Evolutionary conservation across 2,888 invertebrate genomes (phyloP), one percentile per base, ranked within the genome.

Genomic region (Rotaria magnacalcarata): DNA sequence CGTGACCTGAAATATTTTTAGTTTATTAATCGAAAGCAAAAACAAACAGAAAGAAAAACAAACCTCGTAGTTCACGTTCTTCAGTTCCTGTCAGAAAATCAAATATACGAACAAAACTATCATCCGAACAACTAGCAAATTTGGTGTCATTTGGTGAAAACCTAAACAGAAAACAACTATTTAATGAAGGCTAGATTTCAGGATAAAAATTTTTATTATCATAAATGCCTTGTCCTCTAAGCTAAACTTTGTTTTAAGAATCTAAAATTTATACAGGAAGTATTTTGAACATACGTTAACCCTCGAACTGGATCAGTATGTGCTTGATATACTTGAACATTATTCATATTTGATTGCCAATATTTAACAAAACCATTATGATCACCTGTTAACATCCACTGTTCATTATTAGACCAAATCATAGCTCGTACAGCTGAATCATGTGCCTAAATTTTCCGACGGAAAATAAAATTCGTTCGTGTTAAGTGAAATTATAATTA

Each of bases 291-390:
- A 80, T 94, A 96, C 96, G 95, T 95, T 93, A 99, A 95, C 92
- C 97, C 97, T 92, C 99, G 94, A 89, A 99, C 95, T 88, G 99
- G 96, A 93, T 99, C 99, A 94, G 99, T 98, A 92, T 99, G 99
- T 87, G 98, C 99, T 92, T 98, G 98, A 93, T 96, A 99, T 97
- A 99, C 98, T 93, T 99, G 98, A 87, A 99, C 99, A 93, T 99
- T 99, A 93, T 99, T 99, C 99, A 99, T 99, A 92, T 99, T 99
- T 89, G 97, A 96, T 93, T 99, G 99, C 99, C 99, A 99, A 92
- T 99, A 99, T 91, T 99, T 99, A 88, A 99, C 96, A 91, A 96
- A 99, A 87, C 99, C 99, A 85, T 95, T 95, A 91, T 98, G 97
- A 92, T 99, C 99, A 41, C 96, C 99, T 0, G 98, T 98, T 87